Base-by-base conservation (phyloP, 2,113 vertebrate genomes). In the Nothobranchius kuhntae region DNA sequence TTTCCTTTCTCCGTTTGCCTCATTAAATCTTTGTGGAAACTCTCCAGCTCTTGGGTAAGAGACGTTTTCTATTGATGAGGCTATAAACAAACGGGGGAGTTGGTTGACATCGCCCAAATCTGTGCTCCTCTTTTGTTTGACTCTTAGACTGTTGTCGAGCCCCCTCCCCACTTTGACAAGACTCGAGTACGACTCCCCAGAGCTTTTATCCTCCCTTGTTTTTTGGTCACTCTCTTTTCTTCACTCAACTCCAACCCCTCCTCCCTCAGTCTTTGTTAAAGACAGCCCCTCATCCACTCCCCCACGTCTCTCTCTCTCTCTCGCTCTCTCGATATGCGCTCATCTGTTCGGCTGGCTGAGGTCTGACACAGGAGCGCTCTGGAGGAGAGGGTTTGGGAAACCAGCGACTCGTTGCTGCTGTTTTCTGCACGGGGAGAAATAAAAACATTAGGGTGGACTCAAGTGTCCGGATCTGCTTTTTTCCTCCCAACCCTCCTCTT, bases 251-350 rank as follows among this genome's bases (percentile, higher is more conserved):
- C 77, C 63, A 53, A 64, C 76, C 86, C 83, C 86, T 80, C 84
- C 87, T 86, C 80, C 73, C 73, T 71, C 80, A 73, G 82, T 70
- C 78, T 92, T 91, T 92, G 90, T 92, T 89, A 85, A 87, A 91
- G 86, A 86, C 82, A 12, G 73, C 85, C 83, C 79, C 81, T 78
- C 85, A 60, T 54, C 82, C 75, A 57, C 77, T 40, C 63, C 24
- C 72, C 64, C 69, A 59, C 56, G 72, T 9, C 68, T 51, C 72
- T 71, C 83, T 60, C 75, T 73, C 79, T 80, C 71, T 48, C 84
- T 52, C 12, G 11, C 74, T 58, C 78, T 67, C 73, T 82, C 75
- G 75, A 84, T 84, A 84, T 82, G 74, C 68, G 74, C 80, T 89
- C 81, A 84, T 86, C 81, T 75, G 77, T 85, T 84, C 72, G 24